Evolutionary conservation across 1,140 invertebrate species (phyloP).

Genomic region (Bombus huntii): DNA sequence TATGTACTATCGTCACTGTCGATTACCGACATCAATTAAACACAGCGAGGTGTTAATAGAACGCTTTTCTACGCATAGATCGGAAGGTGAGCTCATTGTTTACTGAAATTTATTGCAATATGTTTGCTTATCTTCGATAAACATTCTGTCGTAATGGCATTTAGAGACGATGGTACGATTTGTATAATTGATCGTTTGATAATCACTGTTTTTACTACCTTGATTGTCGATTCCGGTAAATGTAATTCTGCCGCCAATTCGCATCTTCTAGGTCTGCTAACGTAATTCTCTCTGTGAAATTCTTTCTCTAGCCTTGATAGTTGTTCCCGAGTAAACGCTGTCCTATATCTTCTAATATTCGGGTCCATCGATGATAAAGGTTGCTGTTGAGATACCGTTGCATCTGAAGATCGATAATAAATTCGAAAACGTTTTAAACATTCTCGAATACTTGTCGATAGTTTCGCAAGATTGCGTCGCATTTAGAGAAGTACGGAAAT

Average conservation of each 20-base stretch:
- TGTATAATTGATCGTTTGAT: not conserved
- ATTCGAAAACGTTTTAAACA: not conserved
- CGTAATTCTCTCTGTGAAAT: constrained; percentile 98
- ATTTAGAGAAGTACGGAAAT: too few species aligned
- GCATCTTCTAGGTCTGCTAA: constrained; percentile 95
- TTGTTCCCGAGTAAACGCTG: constrained; percentile 98
- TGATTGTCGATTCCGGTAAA: constrained; percentile 98
- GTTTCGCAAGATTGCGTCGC: too few species aligned
- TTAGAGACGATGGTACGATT: not conserved
- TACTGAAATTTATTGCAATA: constrained; percentile 38
- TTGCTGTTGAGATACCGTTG: constrained; percentile 27
- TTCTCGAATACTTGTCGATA: too few species aligned
- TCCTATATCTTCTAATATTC: constrained; percentile 95
- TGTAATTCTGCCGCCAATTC: constrained; percentile 97
- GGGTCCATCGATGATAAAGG: constrained; percentile 83
- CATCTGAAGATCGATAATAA: not conserved
- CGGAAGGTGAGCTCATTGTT: constrained; percentile 52
- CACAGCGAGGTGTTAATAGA: constrained; percentile 55
- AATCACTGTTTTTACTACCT: constrained; percentile 85
- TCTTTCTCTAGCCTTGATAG: constrained; percentile 97
- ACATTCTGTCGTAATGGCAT: not conserved
- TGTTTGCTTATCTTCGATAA: constrained; percentile 34
- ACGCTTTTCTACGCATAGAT: constrained; percentile 37
- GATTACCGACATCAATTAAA: constrained; percentile 53
- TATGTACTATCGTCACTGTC: not conserved